Conservation (phyloP, 2,113 vertebrate species). For the Hylia prasina region DNA sequence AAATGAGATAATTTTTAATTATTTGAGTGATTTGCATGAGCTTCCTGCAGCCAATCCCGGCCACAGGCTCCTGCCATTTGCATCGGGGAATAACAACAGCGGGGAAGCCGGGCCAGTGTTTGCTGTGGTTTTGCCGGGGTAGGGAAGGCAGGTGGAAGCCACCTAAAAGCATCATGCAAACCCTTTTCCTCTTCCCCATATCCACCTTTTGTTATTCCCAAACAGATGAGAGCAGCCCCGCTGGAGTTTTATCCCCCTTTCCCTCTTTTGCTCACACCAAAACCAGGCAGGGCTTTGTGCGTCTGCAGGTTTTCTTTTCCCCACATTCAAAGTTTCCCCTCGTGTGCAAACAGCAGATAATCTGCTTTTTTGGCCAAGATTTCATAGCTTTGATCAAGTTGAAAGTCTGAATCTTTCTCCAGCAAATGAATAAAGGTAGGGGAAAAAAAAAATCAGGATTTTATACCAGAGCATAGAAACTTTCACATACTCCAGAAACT, state of each 20-base stretch:
- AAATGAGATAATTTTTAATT: not conserved
- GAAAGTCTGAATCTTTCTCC: not conserved
- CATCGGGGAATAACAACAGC: slow-evolving; percentile 74
- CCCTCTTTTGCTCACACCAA: not conserved
- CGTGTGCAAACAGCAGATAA: not conserved
- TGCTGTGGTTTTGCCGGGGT: slow-evolving; percentile 50
- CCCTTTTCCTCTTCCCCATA: slow-evolving; percentile 6
- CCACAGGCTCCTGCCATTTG: slow-evolving; percentile 77
- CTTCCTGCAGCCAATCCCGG: slow-evolving; percentile 78
- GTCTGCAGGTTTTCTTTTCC: not conserved
- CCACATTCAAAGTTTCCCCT: not conserved
- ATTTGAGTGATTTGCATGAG: slow-evolving; percentile 81
- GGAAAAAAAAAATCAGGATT: not conserved
- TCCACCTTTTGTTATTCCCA: not conserved
- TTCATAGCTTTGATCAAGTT: not conserved
- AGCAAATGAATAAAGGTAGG: not conserved
- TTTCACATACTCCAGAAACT: not conserved
- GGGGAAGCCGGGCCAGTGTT: not conserved
- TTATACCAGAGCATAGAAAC: not conserved
- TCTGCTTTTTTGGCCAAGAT: not conserved
- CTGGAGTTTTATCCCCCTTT: not conserved
- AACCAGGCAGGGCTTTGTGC: not conserved
- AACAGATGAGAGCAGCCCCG: not conserved
- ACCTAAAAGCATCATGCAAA: slow-evolving; percentile 22
- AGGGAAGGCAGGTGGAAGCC: slow-evolving; percentile 52